phyloP scores from a whole-genome alignment of 2,797 vertebrate genomes.

The Jordanella pulchra region DNA sequence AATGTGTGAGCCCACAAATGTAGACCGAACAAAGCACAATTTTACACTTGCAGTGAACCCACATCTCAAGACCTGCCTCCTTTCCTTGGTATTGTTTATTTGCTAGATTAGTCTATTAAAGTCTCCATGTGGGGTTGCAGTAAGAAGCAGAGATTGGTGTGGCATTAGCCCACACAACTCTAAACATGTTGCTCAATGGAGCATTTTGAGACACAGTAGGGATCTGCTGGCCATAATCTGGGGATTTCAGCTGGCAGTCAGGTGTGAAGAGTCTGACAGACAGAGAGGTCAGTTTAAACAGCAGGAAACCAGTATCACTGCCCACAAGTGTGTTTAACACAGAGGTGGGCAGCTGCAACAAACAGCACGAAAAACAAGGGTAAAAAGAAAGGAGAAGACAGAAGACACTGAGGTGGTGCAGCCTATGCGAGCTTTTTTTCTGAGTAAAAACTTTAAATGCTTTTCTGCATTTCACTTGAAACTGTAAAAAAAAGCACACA shows the following conservation, averaged over 20 bases:
- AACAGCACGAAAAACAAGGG: conserved; percentile 12
- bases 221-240: conserved; percentile 49
- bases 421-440: neutral
- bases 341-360: conserved; percentile 39
- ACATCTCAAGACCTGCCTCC: conserved; percentile 5
- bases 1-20: conserved; percentile 1
- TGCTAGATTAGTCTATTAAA: conserved; percentile 43
- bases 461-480: conserved; percentile 7
- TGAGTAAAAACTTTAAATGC: neutral
- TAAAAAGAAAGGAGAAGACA: conserved; percentile 16
- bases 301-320: conserved; percentile 50
- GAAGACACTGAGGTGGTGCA: conserved; percentile 2
- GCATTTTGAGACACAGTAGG: conserved; percentile 54
- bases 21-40: conserved; percentile 7
- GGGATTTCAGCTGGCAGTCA: conserved; percentile 56
- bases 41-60: conserved; percentile 1
- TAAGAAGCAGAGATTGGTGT: conserved; percentile 32
- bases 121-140: conserved; percentile 17
- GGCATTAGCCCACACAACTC: conserved; percentile 14
- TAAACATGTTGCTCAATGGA: conserved; percentile 40
- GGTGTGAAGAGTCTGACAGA: conserved; percentile 63
- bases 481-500: neutral
- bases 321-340: conserved; percentile 28
- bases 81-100: conserved; percentile 10
- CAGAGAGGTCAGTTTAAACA: conserved; percentile 48